phyloP scores from a whole-genome alignment of 2,113 vertebrate species.

The Phylloscopus trochilus region DNA sequence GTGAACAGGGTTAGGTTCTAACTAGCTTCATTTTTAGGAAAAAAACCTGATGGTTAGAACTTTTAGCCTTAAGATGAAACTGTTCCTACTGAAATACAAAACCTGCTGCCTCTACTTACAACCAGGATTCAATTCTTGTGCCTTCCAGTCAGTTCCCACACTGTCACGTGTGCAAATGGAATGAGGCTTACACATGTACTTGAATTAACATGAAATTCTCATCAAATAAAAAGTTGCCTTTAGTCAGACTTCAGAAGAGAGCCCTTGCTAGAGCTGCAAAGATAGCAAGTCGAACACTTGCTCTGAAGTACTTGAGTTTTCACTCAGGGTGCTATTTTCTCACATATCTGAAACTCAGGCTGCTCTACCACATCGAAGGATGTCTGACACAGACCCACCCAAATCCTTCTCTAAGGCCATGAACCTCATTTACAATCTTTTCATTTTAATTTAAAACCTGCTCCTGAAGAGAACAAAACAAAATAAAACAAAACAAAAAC shows the following conservation, averaged over 20 bases:
- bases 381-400: background rate
- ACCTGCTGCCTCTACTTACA: background rate
- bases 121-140: background rate
- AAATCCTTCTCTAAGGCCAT: background rate
- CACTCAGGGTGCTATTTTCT: background rate
- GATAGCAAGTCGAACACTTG: rapidly evolving
- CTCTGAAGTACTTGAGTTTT: background rate
- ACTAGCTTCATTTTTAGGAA: background rate
- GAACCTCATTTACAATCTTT: background rate
- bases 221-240: background rate
- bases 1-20: background rate
- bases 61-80: background rate
- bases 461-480: background rate
- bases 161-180: background rate
- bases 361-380: background rate
- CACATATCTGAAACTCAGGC: background rate
- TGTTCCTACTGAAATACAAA: background rate
- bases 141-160: background rate
- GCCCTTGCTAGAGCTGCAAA: background rate
- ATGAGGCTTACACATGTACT: background rate
- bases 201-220: background rate
- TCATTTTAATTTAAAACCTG: conserved; percentile 13
- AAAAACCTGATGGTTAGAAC: background rate
- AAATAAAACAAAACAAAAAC: too few species aligned
- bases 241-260: background rate